Conservation (phyloP, 1,140 invertebrate species). For the Trachymyrmex septentrionalis region DNA sequence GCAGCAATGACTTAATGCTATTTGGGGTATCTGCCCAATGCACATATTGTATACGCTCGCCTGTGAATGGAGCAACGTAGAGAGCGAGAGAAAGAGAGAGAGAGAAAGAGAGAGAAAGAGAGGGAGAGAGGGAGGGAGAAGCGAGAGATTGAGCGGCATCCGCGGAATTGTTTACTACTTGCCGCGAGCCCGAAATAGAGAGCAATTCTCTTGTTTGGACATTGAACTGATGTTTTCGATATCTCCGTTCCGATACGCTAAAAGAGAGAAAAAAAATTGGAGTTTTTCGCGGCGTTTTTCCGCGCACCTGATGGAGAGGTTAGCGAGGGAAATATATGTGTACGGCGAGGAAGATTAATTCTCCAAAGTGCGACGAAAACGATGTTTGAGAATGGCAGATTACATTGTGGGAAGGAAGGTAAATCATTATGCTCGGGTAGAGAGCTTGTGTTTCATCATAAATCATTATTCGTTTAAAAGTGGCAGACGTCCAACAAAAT, state of each 20-base stretch:
- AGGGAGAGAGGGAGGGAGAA: background rate
- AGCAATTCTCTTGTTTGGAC: slow-evolving; percentile 11
- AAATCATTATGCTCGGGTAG: slow-evolving; percentile 36
- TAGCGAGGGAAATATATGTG: background rate
- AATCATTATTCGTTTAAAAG: slow-evolving; percentile 62
- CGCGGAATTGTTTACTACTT: slow-evolving; percentile 67
- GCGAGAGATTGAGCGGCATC: slow-evolving; percentile 34
- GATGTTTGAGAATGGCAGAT: slow-evolving; percentile 12
- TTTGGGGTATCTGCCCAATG: slow-evolving; percentile 67
- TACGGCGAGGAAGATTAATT: slow-evolving; percentile 31
- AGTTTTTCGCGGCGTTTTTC: background rate
- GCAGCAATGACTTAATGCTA: slow-evolving; percentile 78
- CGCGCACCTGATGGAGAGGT: too few relatives aligned
- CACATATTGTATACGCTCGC: slow-evolving; percentile 68
- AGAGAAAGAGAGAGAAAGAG: too few relatives aligned
- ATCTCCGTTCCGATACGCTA: background rate
- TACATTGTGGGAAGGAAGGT: slow-evolving; percentile 38
- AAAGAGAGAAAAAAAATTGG: background rate
- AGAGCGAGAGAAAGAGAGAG: background rate
- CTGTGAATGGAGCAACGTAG: slow-evolving; percentile 69
- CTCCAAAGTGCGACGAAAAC: background rate
- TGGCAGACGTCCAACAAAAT: slow-evolving; percentile 53
- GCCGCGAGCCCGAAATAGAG: slow-evolving; percentile 45
- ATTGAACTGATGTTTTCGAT: slow-evolving; percentile 12
- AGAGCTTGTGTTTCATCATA: slow-evolving; percentile 30